A percentile compares a stretch with the other conserved stretches of the same genome.
Conservation (phyloP, 2,888 invertebrate genomes). For the Muscina levida region DNA sequence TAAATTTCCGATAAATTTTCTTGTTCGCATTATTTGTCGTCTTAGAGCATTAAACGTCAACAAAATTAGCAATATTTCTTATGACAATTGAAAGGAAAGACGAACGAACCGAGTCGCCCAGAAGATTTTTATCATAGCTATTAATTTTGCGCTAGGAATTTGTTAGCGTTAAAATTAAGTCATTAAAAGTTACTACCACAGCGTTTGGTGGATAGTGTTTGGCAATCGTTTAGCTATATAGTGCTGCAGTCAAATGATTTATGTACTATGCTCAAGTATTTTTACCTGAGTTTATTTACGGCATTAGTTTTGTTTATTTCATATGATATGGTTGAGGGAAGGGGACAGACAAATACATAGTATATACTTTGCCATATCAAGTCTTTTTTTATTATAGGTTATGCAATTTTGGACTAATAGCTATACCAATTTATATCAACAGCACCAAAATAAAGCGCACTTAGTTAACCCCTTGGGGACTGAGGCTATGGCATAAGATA, state of each 20-base stretch:
- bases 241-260: too few relatives aligned
- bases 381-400: neutral
- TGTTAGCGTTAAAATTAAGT: slow-evolving; percentile 10
- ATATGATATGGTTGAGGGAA: too few relatives aligned
- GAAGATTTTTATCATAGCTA: neutral
- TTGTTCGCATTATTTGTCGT: too few relatives aligned
- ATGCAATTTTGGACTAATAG: slow-evolving; percentile 17
- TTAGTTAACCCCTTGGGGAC: neutral
- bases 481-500: too few relatives aligned
- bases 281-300: too few relatives aligned
- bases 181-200: neutral
- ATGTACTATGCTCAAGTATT: too few relatives aligned
- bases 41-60: too few relatives aligned
- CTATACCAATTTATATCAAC: neutral
- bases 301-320: too few relatives aligned
- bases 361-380: neutral
- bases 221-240: too few relatives aligned
- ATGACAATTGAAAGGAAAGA: slow-evolving; percentile 11
- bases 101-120: too few relatives aligned
- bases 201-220: too few relatives aligned
- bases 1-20: slow-evolving; percentile 51
- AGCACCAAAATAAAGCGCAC: neutral
- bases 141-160: neutral
- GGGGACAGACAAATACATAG: too few relatives aligned
- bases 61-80: neutral